Conservation (phyloP, 2,113 vertebrate species). For the Burhinus bistriatus region DNA sequence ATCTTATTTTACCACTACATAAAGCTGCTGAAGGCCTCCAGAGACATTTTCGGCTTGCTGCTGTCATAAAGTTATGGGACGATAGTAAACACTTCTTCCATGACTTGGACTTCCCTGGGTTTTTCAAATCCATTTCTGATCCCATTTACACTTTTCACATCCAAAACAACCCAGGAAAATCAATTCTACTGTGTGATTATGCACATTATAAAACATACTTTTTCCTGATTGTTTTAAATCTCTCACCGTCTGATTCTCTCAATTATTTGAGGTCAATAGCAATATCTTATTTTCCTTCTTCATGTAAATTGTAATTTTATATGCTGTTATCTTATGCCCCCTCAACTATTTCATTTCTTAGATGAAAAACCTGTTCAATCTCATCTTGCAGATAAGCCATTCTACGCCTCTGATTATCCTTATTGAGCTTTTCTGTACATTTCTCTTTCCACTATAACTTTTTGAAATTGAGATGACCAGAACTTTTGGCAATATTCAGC, state of each 20-base stretch:
- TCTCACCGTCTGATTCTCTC: neutral
- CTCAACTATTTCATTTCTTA: neutral
- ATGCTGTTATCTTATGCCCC: neutral
- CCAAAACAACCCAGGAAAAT: neutral
- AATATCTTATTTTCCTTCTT: neutral
- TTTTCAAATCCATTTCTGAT: neutral
- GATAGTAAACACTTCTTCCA: neutral
- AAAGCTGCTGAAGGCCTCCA: neutral
- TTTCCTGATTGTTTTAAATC: neutral
- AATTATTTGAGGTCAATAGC: neutral
- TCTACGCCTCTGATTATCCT: neutral
- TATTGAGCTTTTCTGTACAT: neutral
- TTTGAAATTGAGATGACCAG: neutral
- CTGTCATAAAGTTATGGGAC: neutral
- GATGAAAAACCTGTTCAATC: neutral
- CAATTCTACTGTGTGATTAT: neutral
- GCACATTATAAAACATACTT: neutral
- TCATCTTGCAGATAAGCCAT: neutral
- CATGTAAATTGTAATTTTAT: neutral
- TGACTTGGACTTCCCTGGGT: neutral
- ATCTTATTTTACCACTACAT: neutral
- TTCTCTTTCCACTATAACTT: neutral
- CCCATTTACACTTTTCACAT: neutral
- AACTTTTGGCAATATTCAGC: neutral
- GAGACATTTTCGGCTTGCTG: neutral